Evolutionary conservation across 2,888 invertebrate species (phyloP).

Genomic region (Agrochola circellaris): DNA sequence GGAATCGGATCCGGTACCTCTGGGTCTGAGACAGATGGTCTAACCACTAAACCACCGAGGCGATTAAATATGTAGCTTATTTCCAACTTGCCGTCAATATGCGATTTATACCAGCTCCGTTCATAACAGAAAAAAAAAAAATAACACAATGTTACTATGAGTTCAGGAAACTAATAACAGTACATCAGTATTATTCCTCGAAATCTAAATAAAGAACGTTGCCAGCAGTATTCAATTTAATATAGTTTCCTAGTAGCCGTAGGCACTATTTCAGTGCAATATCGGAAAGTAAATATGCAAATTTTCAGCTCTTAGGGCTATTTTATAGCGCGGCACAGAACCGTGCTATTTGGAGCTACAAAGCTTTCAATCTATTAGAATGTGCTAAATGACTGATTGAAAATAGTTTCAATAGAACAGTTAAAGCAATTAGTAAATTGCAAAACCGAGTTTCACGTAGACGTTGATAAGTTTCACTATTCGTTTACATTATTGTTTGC

Average conservation of each 20-base stretch:
- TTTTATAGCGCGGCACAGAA: neutral
- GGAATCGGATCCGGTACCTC: too few species aligned
- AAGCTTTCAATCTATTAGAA: too few species aligned
- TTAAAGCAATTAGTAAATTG: neutral
- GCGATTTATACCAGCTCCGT: too few species aligned
- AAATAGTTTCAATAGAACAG: neutral
- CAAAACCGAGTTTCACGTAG: neutral
- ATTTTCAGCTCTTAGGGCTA: neutral
- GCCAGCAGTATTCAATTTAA: neutral
- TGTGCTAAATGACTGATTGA: neutral
- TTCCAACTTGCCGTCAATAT: too few species aligned
- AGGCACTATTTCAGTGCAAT: neutral
- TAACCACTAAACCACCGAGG: too few species aligned
- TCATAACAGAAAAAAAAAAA: too few species aligned
- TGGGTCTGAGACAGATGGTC: too few species aligned
- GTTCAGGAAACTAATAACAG: neutral
- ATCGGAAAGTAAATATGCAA: neutral
- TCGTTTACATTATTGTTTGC: too few species aligned
- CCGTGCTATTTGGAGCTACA: neutral
- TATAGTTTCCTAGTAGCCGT: neutral
- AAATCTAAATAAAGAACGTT: neutral
- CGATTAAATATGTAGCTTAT: too few species aligned
- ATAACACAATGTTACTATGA: too few species aligned
- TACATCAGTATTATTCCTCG: neutral
- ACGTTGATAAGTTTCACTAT: neutral